Conservation (phyloP, 1,140 invertebrate species). For the Dendroctonus valens region DNA sequence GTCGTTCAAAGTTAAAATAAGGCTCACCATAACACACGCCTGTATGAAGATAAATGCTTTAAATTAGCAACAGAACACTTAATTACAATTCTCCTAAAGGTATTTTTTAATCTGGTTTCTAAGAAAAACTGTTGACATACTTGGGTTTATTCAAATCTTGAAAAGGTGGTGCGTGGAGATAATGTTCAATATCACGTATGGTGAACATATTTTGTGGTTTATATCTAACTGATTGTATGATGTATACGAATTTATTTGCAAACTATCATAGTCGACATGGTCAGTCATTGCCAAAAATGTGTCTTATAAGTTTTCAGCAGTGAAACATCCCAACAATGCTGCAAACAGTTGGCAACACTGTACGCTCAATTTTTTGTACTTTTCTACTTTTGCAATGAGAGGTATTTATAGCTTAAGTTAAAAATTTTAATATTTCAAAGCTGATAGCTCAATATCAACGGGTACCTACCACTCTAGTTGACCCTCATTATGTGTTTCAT, state of each 20-base stretch:
- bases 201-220: too few species aligned
- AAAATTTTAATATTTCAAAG: slow-evolving; percentile 15
- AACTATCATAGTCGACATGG: slow-evolving; percentile 22
- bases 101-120: too few species aligned
- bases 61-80: too few species aligned
- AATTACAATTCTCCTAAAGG: too few species aligned
- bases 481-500: slow-evolving; percentile 27
- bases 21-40: too few species aligned
- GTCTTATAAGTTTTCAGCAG: slow-evolving; percentile 44
- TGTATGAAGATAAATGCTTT: too few species aligned
- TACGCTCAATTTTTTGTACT: slow-evolving; percentile 42
- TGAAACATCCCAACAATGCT: slow-evolving; percentile 28
- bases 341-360: slow-evolving; percentile 34
- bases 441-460: slow-evolving; percentile 17
- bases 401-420: slow-evolving; percentile 37
- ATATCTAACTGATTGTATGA: too few species aligned
- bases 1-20: too few species aligned
- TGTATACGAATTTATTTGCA: slow-evolving; percentile 6
- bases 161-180: too few species aligned
- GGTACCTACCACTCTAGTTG: slow-evolving; percentile 30
- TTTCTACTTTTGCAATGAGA: slow-evolving; percentile 34
- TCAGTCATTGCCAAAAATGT: slow-evolving; percentile 21
- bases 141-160: too few species aligned
- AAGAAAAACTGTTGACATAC: too few species aligned
- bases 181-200: too few species aligned